Base-by-base conservation (phyloP, 2,888 invertebrate species). In the Stratiomys singularior region DNA sequence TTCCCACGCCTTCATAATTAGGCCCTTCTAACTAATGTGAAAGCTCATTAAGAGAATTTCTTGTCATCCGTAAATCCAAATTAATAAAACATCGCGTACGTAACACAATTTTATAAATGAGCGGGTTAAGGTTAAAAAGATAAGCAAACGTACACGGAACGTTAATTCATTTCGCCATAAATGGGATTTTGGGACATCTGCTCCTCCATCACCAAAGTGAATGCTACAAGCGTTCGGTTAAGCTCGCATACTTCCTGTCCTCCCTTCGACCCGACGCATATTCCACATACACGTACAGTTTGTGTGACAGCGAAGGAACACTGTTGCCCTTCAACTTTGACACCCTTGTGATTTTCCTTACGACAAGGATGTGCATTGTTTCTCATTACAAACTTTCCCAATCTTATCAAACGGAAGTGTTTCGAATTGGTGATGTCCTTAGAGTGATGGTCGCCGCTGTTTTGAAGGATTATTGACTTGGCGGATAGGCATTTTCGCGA, bases 81-180 rank as follows among this genome's bases (percentile, higher is more conserved):
- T 69, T 69, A 69, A 69, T 69, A 69, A 47, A 69, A 69, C 47
- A 64, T 25, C 64, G 64, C 64, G 64, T 25, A 69, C 44, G 9
- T 58, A 74, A 74, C 27, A 74, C 27, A 74, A 74, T 74, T 60
- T 60, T n/a, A 23, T 27, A 58, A 74, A 58, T 60, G 74, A 74
- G 28, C 23, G 74, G 28, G 58, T 74, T 58, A 58, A 44, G 74
- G 74, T 60, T 60, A 44, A 58, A 69, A 60, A 58, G 74, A 74
- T 74, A 74, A 60, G 71, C 37, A 47, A 3, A 72, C 21, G 30
- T 74, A 58, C 37, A 58, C 44, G 58, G 60, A 23, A 74, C 47
- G 71, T 74, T 74, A 74, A 74, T 58, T 74, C 60, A 74, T 74
- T 74, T 37, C 60, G 37, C 74, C 74, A 58, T 74, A 58, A 74